Percentiles rank a stretch among this genome's conserved stretches.
phyloP scores from a whole-genome alignment of 2,113 vertebrate genomes.

The Bubo scandiacus region DNA sequence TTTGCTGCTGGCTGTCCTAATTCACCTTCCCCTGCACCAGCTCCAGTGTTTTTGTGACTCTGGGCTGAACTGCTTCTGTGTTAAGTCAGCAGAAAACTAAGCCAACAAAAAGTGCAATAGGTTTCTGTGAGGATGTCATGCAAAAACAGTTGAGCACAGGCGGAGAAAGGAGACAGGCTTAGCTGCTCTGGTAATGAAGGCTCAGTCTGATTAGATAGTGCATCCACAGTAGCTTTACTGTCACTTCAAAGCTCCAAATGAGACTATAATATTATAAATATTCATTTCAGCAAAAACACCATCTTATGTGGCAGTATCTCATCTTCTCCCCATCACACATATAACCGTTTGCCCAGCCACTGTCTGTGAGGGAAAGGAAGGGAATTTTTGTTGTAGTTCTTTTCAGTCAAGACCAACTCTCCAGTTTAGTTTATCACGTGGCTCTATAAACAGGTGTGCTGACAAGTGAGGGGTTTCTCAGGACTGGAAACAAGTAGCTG shows the following conservation, averaged over 20 bases:
- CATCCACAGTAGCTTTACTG: not conserved
- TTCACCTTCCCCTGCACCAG: not conserved
- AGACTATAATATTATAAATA: not conserved
- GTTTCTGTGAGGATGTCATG: not conserved
- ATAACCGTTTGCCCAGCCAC: not conserved
- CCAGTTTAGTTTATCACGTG: not conserved
- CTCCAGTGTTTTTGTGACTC: constrained; percentile 53
- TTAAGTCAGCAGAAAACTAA: constrained; percentile 64
- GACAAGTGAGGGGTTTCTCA: not conserved
- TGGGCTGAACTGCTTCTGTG: constrained; percentile 57
- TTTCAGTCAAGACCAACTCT: not conserved
- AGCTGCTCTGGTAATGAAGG: not conserved
- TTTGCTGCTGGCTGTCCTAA: not conserved
- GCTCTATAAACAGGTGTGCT: not conserved
- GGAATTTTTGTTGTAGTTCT: not conserved
- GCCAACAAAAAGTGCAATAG: constrained; percentile 57
- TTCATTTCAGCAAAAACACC: not conserved
- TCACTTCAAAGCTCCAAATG: not conserved
- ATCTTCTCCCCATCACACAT: not conserved
- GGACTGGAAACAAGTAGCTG: not conserved
- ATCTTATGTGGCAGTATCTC: not conserved
- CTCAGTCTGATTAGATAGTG: not conserved
- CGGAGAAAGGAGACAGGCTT: constrained; percentile 1
- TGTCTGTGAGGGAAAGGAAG: not conserved
- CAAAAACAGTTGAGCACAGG: constrained; percentile 9